Evolutionary conservation across 2,113 vertebrate species (phyloP), one percentile per base, ranked within the genome.

Genomic region (Prunella himalayana): DNA sequence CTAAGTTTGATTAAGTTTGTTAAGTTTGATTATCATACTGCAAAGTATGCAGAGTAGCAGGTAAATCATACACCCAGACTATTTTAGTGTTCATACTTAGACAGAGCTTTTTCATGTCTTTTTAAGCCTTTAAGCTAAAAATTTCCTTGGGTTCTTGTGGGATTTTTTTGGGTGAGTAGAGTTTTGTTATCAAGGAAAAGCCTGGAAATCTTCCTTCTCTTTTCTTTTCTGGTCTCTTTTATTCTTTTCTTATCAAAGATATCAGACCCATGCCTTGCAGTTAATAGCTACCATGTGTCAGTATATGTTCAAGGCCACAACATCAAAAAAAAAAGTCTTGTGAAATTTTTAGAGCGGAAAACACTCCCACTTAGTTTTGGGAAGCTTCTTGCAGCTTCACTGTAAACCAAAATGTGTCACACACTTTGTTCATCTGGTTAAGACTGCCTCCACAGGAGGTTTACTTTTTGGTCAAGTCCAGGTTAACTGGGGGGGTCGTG

Each of bases 221-320:
- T 94, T 64, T 59, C 47, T 92, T 71, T 94, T 64, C 49, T 80
- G 9, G 35, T 88, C 42, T 54, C 41, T 78, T 75, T 86, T 82
- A 79, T 84, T 92, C 23, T 82, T 86, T 81, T 53, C 19, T 82
- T 91, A 82, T 65, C 78, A 56, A 97, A 91, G 50, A 60, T 72
- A 94, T 77, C 66, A 53, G 51, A 89, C 41, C 61, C 41, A 35
- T 45, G 57, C 41, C 42, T 82, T 72, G 35, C 23, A 68, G 63
- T 11, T 92, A 88, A 92, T 94, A 91, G 53, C 50, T 87, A 84
- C 81, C 89, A 92, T 75, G 47, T 87, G 91, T 82, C 27, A 6
- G 8, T 30, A 39, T n/a, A 69, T 22, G 9, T 65, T 82, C 53
- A 77, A 80, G 66, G 54, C 45, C 53, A 80, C 70, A 94, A 84